phyloP scores from a whole-genome alignment of 1,140 invertebrate species.

The Drosophila nebulosa region DNA sequence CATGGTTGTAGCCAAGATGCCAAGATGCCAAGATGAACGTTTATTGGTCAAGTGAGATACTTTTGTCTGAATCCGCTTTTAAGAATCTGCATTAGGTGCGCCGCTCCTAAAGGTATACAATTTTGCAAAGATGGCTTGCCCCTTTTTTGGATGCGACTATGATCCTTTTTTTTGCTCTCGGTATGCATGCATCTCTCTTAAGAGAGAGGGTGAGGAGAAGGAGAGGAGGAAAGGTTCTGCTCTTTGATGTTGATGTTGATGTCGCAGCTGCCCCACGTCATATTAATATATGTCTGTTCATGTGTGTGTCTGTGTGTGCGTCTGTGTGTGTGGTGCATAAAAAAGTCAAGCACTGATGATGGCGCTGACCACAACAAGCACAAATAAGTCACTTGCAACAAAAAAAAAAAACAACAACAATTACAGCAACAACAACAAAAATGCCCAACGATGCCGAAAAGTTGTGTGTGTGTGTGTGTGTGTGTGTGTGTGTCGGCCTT shows the following conservation, averaged over 20 bases:
- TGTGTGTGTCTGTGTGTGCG: not conserved
- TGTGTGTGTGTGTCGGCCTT: not conserved
- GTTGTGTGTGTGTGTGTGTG: not conserved
- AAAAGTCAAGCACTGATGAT: conserved; percentile 49
- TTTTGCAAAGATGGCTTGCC: not conserved
- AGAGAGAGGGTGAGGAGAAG: no score
- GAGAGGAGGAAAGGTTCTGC: not conserved
- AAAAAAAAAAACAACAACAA: conserved; percentile 19
- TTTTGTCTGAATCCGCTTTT: not conserved
- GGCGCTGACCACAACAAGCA: conserved; percentile 53
- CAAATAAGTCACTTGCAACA: conserved; percentile 54
- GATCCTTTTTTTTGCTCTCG: not conserved
- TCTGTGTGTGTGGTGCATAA: conserved; percentile 5
- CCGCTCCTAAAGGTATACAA: no score
- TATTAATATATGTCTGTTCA: conserved; percentile 28
- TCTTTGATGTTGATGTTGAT: conserved; percentile 36
- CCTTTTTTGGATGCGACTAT: not conserved
- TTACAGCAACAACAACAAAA: conserved; percentile 14
- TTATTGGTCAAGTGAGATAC: no score
- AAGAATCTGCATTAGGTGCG: not conserved
- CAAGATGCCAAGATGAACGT: not conserved
- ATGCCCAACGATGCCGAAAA: not conserved
- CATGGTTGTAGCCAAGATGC: not conserved
- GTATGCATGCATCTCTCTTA: not conserved
- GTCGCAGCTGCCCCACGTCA: conserved; percentile 28